A percentile compares a stretch with the other conserved stretches of the same genome.
phyloP scores from a whole-genome alignment of 1,140 invertebrate species.

The Cherax destructor region DNA sequence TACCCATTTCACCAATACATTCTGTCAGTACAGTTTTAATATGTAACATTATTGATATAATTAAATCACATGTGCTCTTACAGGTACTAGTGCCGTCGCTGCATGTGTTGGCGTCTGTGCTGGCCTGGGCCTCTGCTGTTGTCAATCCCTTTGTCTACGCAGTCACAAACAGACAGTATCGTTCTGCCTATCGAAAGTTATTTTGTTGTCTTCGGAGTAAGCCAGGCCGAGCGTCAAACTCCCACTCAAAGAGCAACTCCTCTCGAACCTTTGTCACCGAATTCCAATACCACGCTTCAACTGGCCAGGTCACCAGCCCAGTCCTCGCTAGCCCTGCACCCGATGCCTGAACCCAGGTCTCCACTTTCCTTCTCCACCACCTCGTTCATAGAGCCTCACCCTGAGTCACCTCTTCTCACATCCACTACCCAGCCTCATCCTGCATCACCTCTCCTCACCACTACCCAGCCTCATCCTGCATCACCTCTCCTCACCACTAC shows the following conservation, averaged over 20 bases:
- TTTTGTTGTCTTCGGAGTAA: constrained; percentile 74
- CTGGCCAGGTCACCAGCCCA: constrained; percentile 62
- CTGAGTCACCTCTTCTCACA: too few species aligned
- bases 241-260: constrained; percentile 72
- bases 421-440: neutral
- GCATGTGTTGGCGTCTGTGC: constrained; percentile 86
- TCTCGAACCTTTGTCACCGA: constrained; percentile 74
- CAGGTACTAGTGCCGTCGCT: constrained; percentile 81
- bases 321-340: constrained; percentile 43
- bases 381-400: neutral
- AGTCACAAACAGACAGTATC: constrained; percentile 88
- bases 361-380: neutral
- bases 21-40: too few species aligned
- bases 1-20: too few species aligned
- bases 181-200: constrained; percentile 84
- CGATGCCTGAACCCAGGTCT: constrained; percentile 17
- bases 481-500: neutral
- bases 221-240: constrained; percentile 39
- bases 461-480: neutral
- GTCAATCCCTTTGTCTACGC: constrained; percentile 93
- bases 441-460: neutral
- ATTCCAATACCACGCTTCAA: constrained; percentile 73
- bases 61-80: neutral
- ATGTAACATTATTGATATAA: neutral
- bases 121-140: constrained; percentile 90